Evolutionary conservation across 1,140 invertebrate species (phyloP).

Genomic region (Spodoptera frugiperda): DNA sequence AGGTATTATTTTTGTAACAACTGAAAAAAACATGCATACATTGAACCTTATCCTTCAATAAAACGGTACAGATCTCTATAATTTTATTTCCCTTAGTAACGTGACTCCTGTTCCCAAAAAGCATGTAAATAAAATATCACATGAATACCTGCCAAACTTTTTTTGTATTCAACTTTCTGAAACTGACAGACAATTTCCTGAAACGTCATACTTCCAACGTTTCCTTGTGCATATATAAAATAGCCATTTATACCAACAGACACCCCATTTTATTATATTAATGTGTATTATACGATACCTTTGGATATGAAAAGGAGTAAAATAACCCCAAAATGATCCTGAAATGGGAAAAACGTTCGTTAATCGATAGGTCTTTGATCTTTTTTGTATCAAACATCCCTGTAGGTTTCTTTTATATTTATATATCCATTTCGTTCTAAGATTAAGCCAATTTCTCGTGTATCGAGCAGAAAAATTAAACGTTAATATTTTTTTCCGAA

Average conservation of each 20-base stretch:
- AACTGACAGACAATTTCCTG: slow-evolving; percentile 36
- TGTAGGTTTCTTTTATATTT: slow-evolving; percentile 12
- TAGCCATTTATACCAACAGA: slow-evolving; percentile 6
- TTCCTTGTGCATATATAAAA: background rate
- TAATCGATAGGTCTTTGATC: slow-evolving; percentile 41
- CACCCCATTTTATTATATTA: background rate
- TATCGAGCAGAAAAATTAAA: slow-evolving; percentile 21
- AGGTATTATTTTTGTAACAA: no score
- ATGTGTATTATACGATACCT: slow-evolving; percentile 5
- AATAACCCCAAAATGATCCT: slow-evolving; percentile 27
- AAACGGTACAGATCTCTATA: no score
- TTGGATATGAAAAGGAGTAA: slow-evolving; percentile 33
- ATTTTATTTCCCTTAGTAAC: background rate
- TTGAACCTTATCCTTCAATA: no score
- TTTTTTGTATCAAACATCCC: slow-evolving; percentile 27
- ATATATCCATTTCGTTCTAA: slow-evolving; percentile 14
- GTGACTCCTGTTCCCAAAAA: background rate
- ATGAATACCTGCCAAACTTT: slow-evolving; percentile 6
- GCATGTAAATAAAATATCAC: background rate
- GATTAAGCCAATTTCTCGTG: slow-evolving; percentile 33
- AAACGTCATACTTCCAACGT: slow-evolving; percentile 5
- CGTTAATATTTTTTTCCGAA: slow-evolving; percentile 34
- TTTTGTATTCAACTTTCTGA: slow-evolving; percentile 18
- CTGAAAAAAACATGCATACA: no score
- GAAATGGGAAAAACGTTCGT: slow-evolving; percentile 30